phyloP scores from a whole-genome alignment of 2,113 vertebrate species.

The Probosciger aterrimus region DNA sequence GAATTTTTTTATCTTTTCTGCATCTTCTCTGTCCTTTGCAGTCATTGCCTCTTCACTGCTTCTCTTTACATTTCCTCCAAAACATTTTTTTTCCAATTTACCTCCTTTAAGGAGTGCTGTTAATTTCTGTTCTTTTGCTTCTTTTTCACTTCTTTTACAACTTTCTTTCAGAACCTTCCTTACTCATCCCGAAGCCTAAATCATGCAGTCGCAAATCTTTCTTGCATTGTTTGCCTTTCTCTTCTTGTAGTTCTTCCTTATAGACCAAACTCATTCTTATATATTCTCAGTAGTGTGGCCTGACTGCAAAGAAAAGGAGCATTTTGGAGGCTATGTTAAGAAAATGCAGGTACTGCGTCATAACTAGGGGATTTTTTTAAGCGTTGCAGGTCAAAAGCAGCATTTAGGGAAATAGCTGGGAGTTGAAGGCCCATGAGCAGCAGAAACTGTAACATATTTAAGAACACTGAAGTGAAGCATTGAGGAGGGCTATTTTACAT shows the following conservation, averaged over 20 bases:
- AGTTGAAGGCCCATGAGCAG: not conserved
- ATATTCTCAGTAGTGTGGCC: not conserved
- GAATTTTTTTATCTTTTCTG: not conserved
- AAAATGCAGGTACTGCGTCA: not conserved
- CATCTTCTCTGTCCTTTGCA: not conserved
- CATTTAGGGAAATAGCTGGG: not conserved
- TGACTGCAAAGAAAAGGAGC: conserved; percentile 35
- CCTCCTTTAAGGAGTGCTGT: not conserved
- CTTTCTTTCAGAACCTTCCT: conserved; percentile 19
- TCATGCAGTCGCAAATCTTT: conserved; percentile 17
- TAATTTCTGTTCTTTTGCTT: not conserved
- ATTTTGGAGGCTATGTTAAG: not conserved
- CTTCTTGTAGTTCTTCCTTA: conserved; percentile 13
- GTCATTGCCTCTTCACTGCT: not conserved
- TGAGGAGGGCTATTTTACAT: not conserved
- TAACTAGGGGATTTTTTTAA: not conserved
- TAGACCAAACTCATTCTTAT: not conserved
- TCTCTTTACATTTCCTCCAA: not conserved
- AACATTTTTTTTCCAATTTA: not conserved
- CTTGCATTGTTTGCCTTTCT: conserved; percentile 32
- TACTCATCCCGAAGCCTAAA: not conserved
- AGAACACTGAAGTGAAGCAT: not conserved
- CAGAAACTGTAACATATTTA: not conserved
- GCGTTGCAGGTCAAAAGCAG: not conserved
- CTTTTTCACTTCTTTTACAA: not conserved